Conservation (phyloP, 2,113 vertebrate genomes). For the Scopus umbretta region DNA sequence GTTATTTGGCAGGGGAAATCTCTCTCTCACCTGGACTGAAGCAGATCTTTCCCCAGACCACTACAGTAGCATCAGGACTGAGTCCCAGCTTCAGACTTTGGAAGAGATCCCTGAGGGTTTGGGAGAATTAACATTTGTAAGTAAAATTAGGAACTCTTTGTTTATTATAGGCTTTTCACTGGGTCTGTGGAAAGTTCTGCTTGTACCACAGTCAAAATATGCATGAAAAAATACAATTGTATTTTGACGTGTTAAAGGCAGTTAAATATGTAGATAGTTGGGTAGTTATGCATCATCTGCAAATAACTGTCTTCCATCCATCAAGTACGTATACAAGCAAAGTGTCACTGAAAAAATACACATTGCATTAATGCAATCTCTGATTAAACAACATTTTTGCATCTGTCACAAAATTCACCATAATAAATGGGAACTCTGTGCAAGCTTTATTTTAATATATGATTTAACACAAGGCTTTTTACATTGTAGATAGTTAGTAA, state of each 20-base stretch:
- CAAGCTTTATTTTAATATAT: not conserved
- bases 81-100: not conserved
- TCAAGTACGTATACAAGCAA: not conserved
- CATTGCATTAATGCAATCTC: not conserved
- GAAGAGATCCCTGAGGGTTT: not conserved
- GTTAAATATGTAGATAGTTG: not conserved
- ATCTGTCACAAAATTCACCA: slow-evolving; percentile 10
- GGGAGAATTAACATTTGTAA: not conserved
- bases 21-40: not conserved
- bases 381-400: not conserved
- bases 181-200: not conserved
- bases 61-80: not conserved
- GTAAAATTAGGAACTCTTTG: not conserved
- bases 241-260: not conserved
- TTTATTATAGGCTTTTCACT: not conserved
- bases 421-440: not conserved
- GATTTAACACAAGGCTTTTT: not conserved
- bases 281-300: not conserved
- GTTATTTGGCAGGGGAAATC: not conserved
- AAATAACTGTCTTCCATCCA: slow-evolving; percentile 25
- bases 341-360: slow-evolving; percentile 22
- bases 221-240: not conserved
- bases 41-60: not conserved
- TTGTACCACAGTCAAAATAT: not conserved
- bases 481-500: not conserved